A percentile compares a stretch with the other conserved stretches of the same genome.
phyloP scores from a whole-genome alignment of 1,140 invertebrate species.

The Bombus fervidus region DNA sequence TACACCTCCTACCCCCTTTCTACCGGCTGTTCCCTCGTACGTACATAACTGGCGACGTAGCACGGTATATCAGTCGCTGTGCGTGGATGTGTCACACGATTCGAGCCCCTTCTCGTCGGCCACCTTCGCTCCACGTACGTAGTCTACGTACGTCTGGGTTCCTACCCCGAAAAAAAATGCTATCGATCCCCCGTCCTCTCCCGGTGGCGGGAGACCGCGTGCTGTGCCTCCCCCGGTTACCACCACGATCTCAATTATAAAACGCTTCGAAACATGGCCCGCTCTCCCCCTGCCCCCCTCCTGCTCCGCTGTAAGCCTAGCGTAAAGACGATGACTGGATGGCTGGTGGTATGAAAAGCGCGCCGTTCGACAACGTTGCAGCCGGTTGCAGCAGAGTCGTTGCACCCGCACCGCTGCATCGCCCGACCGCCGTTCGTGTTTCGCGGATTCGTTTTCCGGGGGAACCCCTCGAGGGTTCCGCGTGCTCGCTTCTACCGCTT shows the following conservation, averaged over 20 bases:
- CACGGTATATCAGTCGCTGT: conserved; percentile 50
- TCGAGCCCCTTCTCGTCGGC: conserved; percentile 51
- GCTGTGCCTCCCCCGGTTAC: conserved; percentile 17
- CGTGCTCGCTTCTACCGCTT: conserved; percentile 29
- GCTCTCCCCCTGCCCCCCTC: neutral
- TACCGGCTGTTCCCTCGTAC: conserved; percentile 45
- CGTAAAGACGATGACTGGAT: conserved; percentile 63
- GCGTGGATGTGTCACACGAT: conserved; percentile 63
- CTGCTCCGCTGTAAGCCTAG: conserved; percentile 28
- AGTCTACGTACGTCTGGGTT: conserved; percentile 59
- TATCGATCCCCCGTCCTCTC: conserved; percentile 75
- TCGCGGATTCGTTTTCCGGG: conserved; percentile 37
- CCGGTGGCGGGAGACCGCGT: conserved; percentile 31
- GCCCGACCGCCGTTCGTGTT: conserved; percentile 15
- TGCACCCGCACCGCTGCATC: conserved; percentile 26
- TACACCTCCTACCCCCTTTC: neutral
- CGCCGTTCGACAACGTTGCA: conserved; percentile 49
- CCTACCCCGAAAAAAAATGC: conserved; percentile 75
- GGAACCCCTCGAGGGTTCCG: conserved; percentile 15
- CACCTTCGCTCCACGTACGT: conserved; percentile 18
- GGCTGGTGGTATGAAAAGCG: conserved; percentile 64
- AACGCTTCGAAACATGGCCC: conserved; percentile 75
- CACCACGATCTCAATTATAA: conserved; percentile 75
- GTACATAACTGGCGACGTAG: conserved; percentile 7
- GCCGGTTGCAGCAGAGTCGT: conserved; percentile 30